Evolutionary conservation across 2,113 vertebrate species (phyloP), one percentile per base, ranked within the genome.

Genomic region (Hippoglossus stenolepis): DNA sequence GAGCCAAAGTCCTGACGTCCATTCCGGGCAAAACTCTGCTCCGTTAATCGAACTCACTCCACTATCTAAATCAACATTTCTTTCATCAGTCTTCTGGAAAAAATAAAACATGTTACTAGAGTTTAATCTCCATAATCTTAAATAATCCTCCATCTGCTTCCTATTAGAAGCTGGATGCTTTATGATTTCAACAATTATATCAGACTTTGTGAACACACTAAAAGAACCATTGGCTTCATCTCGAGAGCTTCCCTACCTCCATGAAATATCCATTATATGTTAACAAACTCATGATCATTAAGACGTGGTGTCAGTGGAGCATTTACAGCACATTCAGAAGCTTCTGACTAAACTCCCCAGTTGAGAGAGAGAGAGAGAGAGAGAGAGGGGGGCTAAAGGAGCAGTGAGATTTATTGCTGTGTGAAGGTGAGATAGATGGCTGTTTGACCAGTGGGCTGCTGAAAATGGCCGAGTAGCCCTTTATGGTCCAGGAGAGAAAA

Each of bases 381-480:
- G 20, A n/a, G 62, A 26, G 20, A 17, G 2, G 13, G 26, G 21
- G 8, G 65, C 31, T 67, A 73, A 78, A 71, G 62, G 69, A 86
- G 82, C 56, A 24, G 73, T 68, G 65, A 83, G 87, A 94, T 93
- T 92, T 90, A 93, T 84, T 75, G 83, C 24, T 4, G 68, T 65
- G 79, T 66, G 82, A 40, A 69, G 84, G 80, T 79, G 84, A 92
- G 90, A 92, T 87, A 65, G 90, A 93, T 89, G 84, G 84, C 80
- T 85, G 71, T 87, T 89, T 90, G 90, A 93, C 90, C 92, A 89
- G 77, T 84, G 87, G 89, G 89, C 87, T 86, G 92, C 89, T 86
- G 89, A 87, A 89, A 91, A 93, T 76, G 82, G 70, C 86, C 71
- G 10, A 76, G 80, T 20, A 57, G 73, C 66, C 77, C 77, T 85